Evolutionary conservation across 1,140 invertebrate genomes (phyloP).

Genomic region (Parasteatoda tepidariorum): DNA sequence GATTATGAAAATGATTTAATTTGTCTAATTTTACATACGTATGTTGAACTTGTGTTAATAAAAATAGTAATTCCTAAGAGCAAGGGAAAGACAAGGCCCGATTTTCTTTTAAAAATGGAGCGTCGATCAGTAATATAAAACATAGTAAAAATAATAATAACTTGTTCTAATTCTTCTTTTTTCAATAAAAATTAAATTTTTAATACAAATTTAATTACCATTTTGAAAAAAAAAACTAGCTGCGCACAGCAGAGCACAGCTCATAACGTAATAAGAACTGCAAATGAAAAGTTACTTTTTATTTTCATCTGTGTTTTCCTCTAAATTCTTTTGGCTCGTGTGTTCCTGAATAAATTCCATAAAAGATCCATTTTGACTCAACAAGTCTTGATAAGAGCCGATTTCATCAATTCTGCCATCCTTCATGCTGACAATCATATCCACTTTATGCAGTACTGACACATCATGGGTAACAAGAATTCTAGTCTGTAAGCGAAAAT

Average conservation of each 20-base stretch:
- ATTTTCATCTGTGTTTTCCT: neutral
- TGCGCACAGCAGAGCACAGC: no score
- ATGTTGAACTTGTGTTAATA: no score
- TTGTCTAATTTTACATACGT: no score
- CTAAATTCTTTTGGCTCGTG: neutral
- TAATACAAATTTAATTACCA: no score
- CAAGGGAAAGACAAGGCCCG: no score
- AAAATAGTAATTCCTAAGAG: no score
- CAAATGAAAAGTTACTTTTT: neutral
- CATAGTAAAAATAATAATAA: no score
- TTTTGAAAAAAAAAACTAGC: neutral
- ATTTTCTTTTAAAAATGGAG: no score
- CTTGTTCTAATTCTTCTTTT: no score
- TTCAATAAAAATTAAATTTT: no score
- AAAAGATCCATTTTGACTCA: conserved; percentile 21
- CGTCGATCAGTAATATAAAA: no score
- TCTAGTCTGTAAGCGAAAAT: conserved; percentile 61
- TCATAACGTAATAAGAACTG: neutral
- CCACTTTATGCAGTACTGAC: conserved; percentile 67
- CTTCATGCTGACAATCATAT: conserved; percentile 67
- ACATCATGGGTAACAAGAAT: conserved; percentile 69
- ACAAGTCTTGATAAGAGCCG: conserved; percentile 66
- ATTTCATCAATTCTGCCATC: conserved; percentile 67
- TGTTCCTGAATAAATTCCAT: conserved; percentile 16
- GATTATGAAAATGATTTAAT: no score